phyloP scores from a whole-genome alignment of 2,113 vertebrate species.

The Tragelaphus buxtoni region DNA sequence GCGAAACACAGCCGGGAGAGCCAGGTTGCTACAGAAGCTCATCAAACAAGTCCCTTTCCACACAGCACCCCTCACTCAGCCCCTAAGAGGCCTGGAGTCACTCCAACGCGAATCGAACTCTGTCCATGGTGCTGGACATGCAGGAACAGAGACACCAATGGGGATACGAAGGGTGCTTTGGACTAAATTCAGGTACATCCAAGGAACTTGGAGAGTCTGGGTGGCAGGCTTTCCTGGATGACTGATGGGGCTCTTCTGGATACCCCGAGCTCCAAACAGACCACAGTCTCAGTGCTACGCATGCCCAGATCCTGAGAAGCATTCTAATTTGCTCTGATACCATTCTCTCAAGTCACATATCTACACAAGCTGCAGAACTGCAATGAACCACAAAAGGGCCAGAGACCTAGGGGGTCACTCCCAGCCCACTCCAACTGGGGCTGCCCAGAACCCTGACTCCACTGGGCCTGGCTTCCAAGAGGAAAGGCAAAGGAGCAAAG shows the following conservation, averaged over 20 bases:
- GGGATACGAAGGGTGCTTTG: rapidly evolving
- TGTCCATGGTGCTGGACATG: not conserved
- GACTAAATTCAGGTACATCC: rapidly evolving
- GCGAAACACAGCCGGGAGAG: not conserved
- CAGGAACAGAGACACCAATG: rapidly evolving
- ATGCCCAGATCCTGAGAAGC: not conserved
- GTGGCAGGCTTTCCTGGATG: not conserved
- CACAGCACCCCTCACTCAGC: rapidly evolving
- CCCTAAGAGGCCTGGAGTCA: not conserved
- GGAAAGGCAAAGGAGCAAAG: not conserved
- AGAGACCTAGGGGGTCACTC: not conserved
- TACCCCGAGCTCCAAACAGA: not conserved
- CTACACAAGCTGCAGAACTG: not conserved
- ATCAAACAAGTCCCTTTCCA: not conserved
- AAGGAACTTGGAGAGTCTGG: not conserved
- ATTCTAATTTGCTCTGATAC: not conserved
- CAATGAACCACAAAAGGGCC: not conserved
- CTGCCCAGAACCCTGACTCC: not conserved
- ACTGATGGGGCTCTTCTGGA: not conserved
- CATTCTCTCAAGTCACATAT: not conserved
- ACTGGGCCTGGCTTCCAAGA: not conserved
- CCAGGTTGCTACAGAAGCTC: no score
- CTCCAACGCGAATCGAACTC: rapidly evolving
- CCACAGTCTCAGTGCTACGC: not conserved
- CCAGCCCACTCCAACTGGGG: not conserved